Conservation (phyloP, 35 echinoderm and acorn worm species). For the Lytechinus pictus region DNA sequence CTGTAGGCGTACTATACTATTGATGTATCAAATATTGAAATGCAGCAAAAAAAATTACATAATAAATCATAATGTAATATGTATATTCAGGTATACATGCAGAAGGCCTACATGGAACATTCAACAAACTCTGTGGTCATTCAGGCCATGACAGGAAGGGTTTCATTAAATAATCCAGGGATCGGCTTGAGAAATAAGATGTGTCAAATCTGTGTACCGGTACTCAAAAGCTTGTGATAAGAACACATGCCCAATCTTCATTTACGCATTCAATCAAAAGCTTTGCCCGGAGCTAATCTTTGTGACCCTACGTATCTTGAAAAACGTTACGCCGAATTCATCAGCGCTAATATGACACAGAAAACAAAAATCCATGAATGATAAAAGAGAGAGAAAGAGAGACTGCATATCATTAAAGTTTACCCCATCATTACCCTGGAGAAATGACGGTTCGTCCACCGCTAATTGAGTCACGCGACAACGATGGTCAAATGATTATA, state of each 20-base stretch:
- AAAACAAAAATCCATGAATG: neutral
- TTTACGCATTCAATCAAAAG: neutral
- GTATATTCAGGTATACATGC: no score
- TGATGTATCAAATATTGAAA: no score
- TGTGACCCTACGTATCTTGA: neutral
- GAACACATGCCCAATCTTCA: neutral
- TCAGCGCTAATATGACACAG: neutral
- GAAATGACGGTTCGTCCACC: neutral
- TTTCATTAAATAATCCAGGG: neutral
- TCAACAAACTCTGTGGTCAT: no score
- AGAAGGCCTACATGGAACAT: no score
- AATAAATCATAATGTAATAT: no score
- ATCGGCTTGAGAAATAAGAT: neutral
- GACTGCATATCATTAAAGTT: neutral
- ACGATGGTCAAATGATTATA: neutral
- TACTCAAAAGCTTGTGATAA: neutral
- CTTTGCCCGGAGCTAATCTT: neutral
- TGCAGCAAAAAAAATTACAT: no score
- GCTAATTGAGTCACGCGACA: conserved; percentile 9
- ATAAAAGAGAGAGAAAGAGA: neutral
- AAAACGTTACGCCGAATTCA: neutral
- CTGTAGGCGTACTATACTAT: no score
- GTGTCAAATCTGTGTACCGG: neutral
- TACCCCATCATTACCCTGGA: neutral
- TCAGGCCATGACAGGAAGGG: neutral